Conservation (phyloP, 2,113 vertebrate species). For the Syrmaticus mikado region DNA sequence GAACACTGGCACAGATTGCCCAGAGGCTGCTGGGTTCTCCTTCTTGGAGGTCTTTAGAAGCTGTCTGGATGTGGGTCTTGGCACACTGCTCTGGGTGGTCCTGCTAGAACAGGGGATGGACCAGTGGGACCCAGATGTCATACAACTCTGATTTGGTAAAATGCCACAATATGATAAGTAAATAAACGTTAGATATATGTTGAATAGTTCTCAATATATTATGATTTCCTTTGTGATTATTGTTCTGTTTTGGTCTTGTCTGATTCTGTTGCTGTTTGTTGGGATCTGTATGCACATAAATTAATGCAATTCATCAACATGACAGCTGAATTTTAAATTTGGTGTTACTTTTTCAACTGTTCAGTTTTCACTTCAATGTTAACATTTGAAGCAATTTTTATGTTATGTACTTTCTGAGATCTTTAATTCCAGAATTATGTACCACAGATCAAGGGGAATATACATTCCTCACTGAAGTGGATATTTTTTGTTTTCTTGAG, state of each 20-base stretch:
- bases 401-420: background rate
- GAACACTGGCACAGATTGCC: background rate
- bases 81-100: background rate
- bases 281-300: slow-evolving; percentile 17
- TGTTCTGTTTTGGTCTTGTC: background rate
- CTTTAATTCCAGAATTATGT: slow-evolving; percentile 22
- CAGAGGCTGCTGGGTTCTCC: background rate
- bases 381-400: background rate
- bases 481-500: background rate
- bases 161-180: background rate
- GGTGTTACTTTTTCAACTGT: background rate
- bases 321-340: slow-evolving; percentile 41
- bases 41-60: background rate
- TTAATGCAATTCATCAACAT: slow-evolving; percentile 34
- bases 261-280: background rate
- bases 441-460: background rate
- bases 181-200: background rate
- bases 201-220: background rate
- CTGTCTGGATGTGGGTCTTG: background rate
- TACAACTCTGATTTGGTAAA: background rate
- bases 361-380: background rate
- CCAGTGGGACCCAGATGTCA: background rate
- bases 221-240: background rate
- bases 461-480: background rate
- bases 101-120: background rate